These are phyloP conservation scores for Caenorhabditis remanei DNA, from an alignment of 1,140 invertebrate genomes.

Conservation along the genomic window DNA sequence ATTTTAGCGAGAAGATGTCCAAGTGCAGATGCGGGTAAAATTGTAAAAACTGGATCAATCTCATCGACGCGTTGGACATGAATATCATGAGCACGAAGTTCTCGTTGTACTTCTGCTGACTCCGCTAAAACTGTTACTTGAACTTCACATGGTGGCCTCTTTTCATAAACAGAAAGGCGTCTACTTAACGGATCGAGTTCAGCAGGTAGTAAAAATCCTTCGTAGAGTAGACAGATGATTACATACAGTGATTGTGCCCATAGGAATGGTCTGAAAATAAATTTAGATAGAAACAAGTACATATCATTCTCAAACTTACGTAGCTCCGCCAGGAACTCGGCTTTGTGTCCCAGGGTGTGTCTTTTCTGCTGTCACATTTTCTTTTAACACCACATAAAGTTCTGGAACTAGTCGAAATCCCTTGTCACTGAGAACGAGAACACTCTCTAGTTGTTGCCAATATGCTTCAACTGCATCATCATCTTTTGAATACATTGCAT, in stretches of 20 bases:
- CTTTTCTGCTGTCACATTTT: slow-evolving; percentile 81
- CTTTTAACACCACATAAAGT: slow-evolving; percentile 87
- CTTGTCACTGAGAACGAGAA: slow-evolving; percentile 80
- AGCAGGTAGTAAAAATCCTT: slow-evolving; percentile 92
- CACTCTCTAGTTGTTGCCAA: slow-evolving; percentile 73
- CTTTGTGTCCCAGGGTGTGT: slow-evolving; percentile 89
- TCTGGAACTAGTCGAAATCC: slow-evolving; percentile 90
- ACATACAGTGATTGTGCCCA: slow-evolving; percentile 99
- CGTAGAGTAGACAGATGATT: slow-evolving; percentile 91
- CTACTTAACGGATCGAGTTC: slow-evolving; percentile 97
- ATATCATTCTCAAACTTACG: slow-evolving; percentile 61
- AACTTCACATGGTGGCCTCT: slow-evolving; percentile 98
- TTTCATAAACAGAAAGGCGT: slow-evolving; percentile 88
- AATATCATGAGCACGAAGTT: slow-evolving; percentile 89
- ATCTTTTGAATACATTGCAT: slow-evolving; percentile 92
- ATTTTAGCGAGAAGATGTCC: slow-evolving; percentile 72
- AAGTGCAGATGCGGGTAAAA: slow-evolving; percentile 75
- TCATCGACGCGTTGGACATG: slow-evolving; percentile 93
- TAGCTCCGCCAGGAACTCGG: slow-evolving; percentile 85
- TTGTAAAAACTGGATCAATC: slow-evolving; percentile 83
- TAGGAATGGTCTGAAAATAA: slow-evolving; percentile 85
- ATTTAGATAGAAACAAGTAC: not conserved
- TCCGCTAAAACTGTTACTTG: slow-evolving; percentile 98
- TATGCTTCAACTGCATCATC: slow-evolving; percentile 80
- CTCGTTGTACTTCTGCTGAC: slow-evolving; percentile 89